Evolutionary conservation across 2,797 vertebrate genomes (phyloP).

Genomic region (Peromyscus attwateri): DNA sequence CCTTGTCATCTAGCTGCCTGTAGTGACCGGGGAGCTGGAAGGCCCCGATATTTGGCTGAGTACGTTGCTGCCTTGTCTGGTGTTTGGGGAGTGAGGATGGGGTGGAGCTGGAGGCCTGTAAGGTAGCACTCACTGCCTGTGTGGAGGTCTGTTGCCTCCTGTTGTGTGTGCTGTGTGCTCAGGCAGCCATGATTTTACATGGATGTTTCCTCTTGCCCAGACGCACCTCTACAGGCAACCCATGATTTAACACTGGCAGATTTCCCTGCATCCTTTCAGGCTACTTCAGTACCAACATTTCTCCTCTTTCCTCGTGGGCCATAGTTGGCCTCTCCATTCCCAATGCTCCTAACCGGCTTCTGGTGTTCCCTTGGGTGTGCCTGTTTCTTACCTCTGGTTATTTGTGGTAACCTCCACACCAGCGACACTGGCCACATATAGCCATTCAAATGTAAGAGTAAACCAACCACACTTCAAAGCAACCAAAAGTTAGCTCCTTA

Average conservation of each 20-base stretch:
- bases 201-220: neutral
- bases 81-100: too few relatives aligned
- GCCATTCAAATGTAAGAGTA: neutral
- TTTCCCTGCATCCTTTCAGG: neutral
- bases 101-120: rapidly evolving
- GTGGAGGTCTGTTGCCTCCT: rapidly evolving
- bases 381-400: neutral
- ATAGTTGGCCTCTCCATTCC: rapidly evolving
- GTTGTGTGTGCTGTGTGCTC: neutral
- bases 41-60: neutral
- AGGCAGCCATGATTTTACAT: neutral
- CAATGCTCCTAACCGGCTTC: neutral
- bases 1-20: neutral
- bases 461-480: neutral
- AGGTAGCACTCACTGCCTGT: neutral
- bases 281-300: neutral
- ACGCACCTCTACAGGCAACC: too few relatives aligned
- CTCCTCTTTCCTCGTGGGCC: neutral
- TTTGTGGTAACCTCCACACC: neutral
- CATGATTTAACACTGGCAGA: rapidly evolving
- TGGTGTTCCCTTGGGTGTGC: neutral
- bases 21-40: neutral
- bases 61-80: rapidly evolving
- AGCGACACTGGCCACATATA: neutral
- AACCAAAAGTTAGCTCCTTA: neutral